Base-by-base conservation (phyloP, 1,140 invertebrate species). In the Pinna nobilis region DNA sequence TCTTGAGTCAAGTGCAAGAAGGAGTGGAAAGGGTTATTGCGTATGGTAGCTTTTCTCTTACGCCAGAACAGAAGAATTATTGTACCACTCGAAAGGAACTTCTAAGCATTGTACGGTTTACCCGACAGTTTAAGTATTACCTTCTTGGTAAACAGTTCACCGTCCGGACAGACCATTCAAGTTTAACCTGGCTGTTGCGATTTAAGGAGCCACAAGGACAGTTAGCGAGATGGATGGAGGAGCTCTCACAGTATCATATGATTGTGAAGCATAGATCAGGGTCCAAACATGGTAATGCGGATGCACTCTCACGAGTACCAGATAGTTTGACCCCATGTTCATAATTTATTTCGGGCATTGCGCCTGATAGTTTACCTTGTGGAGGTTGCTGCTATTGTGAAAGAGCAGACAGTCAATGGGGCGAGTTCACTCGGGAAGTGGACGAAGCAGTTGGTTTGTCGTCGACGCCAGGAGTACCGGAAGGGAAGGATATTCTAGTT, bases 21-120 rank as follows among this genome's bases (percentile, higher is more conserved):
- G 70, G 78, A 44, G 20, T 50, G 23, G 77, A 79, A 47, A 28
- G 57, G 15, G 67, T 77, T 0, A 72, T 84, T 2, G 76, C 77
- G 1, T 85, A 77, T 69, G 66, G 30, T 7, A 79, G 74, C 57
- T 41, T 44, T n/a, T 30, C 68, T 5, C 70, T 84, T 4, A 76
- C 25, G 28, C 64, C 32, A 25, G 74, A 87, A 15, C 88, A 92
- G 81, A 71, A 81, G 69, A 89, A 89, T 13, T 92, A 92, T 77
- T 82, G 80, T 53, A 66, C 69, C 3, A 81, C 57, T 9, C 75
- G 72, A 44, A 73, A 82, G 66, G 44, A 81, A 5, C 67, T 79
- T 9, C 28, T 64, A 15, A 44, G 25, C 2, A 4, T 74, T 15
- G 47, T 65, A 15, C 39, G 25, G 20, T 70, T 39, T 20, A 32